These are phyloP conservation scores for Suncus etruscus DNA, from an alignment of 2,113 vertebrate genomes.

Conservation along the genomic window DNA sequence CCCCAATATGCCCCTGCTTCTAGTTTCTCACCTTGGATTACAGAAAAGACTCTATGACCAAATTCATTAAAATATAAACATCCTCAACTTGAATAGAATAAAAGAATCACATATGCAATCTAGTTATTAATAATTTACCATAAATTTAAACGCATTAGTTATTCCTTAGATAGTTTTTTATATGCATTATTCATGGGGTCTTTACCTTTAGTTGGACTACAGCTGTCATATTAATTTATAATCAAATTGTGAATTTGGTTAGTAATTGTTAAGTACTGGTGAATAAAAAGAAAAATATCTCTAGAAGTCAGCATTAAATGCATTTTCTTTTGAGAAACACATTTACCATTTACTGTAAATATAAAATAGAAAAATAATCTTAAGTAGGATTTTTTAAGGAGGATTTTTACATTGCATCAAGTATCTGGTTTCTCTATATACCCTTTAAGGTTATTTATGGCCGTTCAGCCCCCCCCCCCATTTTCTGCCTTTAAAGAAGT, in stretches of 20 bases:
- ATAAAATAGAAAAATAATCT: constrained; percentile 68
- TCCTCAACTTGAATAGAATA: constrained; percentile 35
- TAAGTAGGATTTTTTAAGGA: constrained; percentile 49
- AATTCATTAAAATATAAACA: constrained; percentile 52
- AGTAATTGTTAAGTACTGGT: constrained; percentile 45
- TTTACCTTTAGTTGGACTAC: constrained; percentile 65
- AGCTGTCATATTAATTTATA: constrained; percentile 77
- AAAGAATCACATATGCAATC: constrained; percentile 35
- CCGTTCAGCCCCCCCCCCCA: constrained; percentile 73
- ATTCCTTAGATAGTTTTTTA: constrained; percentile 62
- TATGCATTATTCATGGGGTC: constrained; percentile 72
- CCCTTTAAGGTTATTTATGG: constrained; percentile 75
- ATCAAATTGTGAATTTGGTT: constrained; percentile 66
- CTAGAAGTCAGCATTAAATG: constrained; percentile 46
- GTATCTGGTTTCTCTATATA: constrained; percentile 57
- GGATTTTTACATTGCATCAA: background rate
- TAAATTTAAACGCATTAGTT: constrained; percentile 63
- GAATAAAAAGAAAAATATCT: constrained; percentile 21
- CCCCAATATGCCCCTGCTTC: background rate
- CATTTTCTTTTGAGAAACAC: background rate
- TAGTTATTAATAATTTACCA: constrained; percentile 69
- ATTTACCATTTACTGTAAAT: constrained; percentile 53
- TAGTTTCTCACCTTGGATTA: constrained; percentile 20
- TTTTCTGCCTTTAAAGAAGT: constrained; percentile 57
- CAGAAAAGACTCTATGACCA: background rate